Percentiles rank a stretch among this genome's conserved stretches.
phyloP scores from a whole-genome alignment of 2,888 invertebrate genomes.

The Meganola albula region DNA sequence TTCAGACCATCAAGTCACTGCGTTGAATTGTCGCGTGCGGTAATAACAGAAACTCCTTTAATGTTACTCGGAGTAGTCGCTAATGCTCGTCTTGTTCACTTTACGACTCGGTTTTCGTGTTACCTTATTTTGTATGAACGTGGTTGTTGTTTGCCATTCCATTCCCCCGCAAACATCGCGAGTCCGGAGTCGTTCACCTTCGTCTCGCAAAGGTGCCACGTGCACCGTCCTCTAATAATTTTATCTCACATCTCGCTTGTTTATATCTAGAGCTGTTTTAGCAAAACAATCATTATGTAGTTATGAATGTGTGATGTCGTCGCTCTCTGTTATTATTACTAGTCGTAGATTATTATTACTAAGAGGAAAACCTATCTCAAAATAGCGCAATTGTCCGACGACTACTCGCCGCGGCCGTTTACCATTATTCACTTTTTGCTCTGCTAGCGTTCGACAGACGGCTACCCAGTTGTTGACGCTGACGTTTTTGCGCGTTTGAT shows the following conservation, averaged over 20 bases:
- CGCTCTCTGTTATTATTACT: conserved; percentile 46
- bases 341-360: conserved; percentile 46
- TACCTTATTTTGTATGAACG: conserved; percentile 31
- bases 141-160: conserved; percentile 39
- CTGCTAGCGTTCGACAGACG: conserved; percentile 40
- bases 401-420: conserved; percentile 36
- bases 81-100: conserved; percentile 47
- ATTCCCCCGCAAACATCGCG: conserved; percentile 35
- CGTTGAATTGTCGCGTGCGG: conserved; percentile 43
- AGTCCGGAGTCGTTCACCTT: conserved; percentile 62
- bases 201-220: conserved; percentile 35
- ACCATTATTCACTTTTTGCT: conserved; percentile 66
- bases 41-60: conserved; percentile 49
- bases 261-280: conserved; percentile 33
- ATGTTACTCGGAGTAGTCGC: conserved; percentile 46
- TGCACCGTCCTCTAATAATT: conserved; percentile 35
- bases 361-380: conserved; percentile 66
- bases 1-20: conserved; percentile 40
- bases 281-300: conserved; percentile 38
- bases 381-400: conserved; percentile 61
- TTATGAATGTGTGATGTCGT: conserved; percentile 35
- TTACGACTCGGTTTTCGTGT: conserved; percentile 34
- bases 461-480: conserved; percentile 45
- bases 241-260: conserved; percentile 29
- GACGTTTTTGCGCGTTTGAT: conserved; percentile 55